Evolutionary conservation across 1,140 invertebrate species (phyloP), one percentile per base, ranked within the genome.

Genomic region (Camponotus vicinus): DNA sequence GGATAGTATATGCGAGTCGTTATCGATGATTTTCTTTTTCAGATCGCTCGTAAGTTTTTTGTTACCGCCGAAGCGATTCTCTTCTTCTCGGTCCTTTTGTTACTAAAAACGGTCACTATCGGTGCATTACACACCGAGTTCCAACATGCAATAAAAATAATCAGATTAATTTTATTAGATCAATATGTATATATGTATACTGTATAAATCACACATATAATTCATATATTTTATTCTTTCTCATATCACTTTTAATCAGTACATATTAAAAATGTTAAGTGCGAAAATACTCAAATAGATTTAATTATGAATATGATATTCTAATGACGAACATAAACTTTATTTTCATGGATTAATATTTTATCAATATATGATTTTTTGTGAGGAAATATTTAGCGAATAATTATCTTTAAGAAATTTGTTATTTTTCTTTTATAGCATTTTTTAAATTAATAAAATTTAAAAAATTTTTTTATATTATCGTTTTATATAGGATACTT

Each of bases 1-100:
- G 79, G 55, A 83, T 75, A 75, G 69, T 75, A 75, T 83, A 83
- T 75, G 79, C 79, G 69, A 83, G 79, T 49, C 79, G 79, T 83
- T 83, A 83, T 70, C 55, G 79, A 61, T 70, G 69, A 83, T 75
- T 83, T 73, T 40, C 79, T 73, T 75, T 75, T 83, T 73, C 69
- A 45, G 69, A 83, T 83, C 69, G 79, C 79, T 82, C 66, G 67
- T 73, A 40, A 73, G 55, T 40, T 69, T 73, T 73, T 83, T 83
- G 27, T 75, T 73, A 45, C 27, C 18, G 57, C 4, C 6, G 7
- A 55, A 73, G n/a, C 69, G 69, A 49, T 61, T 45, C 61, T 64
- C 55, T 49, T 15, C 32, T 73, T 34, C 0, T 59, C 21, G 6
- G 15, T 45, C 32, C 15, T 70, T 70, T 73, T 61, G 67, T 73